Base-by-base conservation (phyloP, 1,140 invertebrate species). In the Philotrypesis tridentata region DNA sequence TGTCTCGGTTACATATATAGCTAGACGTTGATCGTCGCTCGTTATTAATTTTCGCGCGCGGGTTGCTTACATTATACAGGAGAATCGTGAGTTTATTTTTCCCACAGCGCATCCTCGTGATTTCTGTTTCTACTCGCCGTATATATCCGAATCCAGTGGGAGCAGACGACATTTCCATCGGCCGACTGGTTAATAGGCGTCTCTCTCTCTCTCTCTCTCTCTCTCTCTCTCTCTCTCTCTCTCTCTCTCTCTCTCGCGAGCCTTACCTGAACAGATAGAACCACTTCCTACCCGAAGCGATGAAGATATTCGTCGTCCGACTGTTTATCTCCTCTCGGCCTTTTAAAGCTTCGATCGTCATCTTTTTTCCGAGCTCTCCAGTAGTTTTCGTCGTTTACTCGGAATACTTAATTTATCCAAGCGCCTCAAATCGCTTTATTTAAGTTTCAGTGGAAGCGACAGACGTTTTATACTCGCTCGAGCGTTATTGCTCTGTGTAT, bases 41-140 rank as follows among this genome's bases (percentile, higher is more conserved):
- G 8, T 80, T 80, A 80, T 73, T 80, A 80, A 80, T 73, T 68
- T 72, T 79, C 17, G n/a, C 27, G 31, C 17, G 11, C 25, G 48
- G 2, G 48, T 2, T n/a, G n/a, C n/a, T n/a, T n/a, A 9, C 33
- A 9, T 6, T 3, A n/a, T 55, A 55, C n/a, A 14, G 48, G 6
- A 29, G 17, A 60, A 3, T n/a, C n/a, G n/a, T n/a, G n/a, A 70
- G 48, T 60, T 55, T 72, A 25, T 40, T 40, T 79, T 70, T 55
- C 27, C 73, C 14, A 5, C 21, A 17, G 48, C 48, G 48, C 48
- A 55, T 55, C 48, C 12, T 2, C 12, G 31, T 37, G 29, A 80
- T 80, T 80, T 80, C 78, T 80, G 63, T 73, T 79, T 71, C 61
- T 31, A 67, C 70, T 73, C 68, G 9, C 31, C 21, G 48, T n/a